Evolutionary conservation across 2,113 vertebrate species (phyloP), one percentile per base, ranked within the genome.

Genomic region (Verasper variegatus): DNA sequence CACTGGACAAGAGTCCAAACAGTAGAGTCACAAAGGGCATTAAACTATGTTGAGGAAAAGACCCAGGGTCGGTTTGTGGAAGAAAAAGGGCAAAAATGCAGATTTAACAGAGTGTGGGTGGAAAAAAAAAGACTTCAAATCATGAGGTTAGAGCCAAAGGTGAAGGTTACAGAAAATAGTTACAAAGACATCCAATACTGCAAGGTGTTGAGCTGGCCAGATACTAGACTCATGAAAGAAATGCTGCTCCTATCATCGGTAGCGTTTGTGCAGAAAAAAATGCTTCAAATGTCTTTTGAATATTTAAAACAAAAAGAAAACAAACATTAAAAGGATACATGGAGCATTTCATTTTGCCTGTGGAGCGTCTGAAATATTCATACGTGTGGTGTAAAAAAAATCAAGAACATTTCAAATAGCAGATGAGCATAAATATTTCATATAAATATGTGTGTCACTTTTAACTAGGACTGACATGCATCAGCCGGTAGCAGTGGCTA

Each of bases 381-480:
- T 81, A 66, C 60, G 15, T 57, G 18, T 47, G 62, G 37, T 76
- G 56, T 81, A 37, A 76, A 86, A 76, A 84, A 45, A 72, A 74
- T 45, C 24, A 58, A 57, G 26, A 82, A 60, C 57, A 80, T 85
- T 82, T 88, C 67, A 84, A 74, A 81, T 56, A 73, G 65, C 71
- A 72, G 67, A 47, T 79, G n/a, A 81, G 61, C 56, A 68, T 84
- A 69, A 75, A 88, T 80, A 71, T 74, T 88, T 81, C 45, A 78
- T 72, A 81, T 80, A 86, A 85, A 86, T 88, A 79, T 74, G 76
- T 73, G 45, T 74, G 63, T 49, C 45, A 65, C 64, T 66, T 89
- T 56, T 35, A 78, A 58, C 56, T 68, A 74, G 65, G 71, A 51
- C 68, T 81, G 74, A 76, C 89, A 88, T 85, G 86, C 89, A 81